Percentiles rank a stretch among this genome's conserved stretches.
Evolutionary conservation across 2,113 vertebrate species (phyloP).

Genomic region (Cyprinodon tularosa): DNA sequence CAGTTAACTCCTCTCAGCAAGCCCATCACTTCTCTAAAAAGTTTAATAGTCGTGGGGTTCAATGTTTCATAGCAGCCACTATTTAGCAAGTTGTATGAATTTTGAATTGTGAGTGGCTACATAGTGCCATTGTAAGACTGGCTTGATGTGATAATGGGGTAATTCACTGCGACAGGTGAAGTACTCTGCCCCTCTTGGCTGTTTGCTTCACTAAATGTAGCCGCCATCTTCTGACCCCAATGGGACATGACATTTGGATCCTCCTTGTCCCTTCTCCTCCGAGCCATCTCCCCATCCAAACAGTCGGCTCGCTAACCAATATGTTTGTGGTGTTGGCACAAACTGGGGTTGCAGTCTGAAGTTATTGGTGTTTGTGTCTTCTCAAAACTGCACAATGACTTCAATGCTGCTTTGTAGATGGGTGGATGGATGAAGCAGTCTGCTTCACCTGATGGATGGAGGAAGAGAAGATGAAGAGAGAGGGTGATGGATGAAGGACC

Average conservation of each 20-base stretch:
- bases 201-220: slow-evolving; percentile 75
- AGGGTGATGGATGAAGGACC: slow-evolving; percentile 36
- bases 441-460: slow-evolving; percentile 37
- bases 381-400: background rate
- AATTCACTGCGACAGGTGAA: slow-evolving; percentile 73
- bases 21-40: slow-evolving; percentile 5
- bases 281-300: slow-evolving; percentile 21
- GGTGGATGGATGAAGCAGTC: slow-evolving; percentile 25
- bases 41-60: slow-evolving; percentile 20
- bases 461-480: slow-evolving; percentile 42
- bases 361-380: slow-evolving; percentile 14
- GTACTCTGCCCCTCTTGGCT: slow-evolving; percentile 66
- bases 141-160: slow-evolving; percentile 60
- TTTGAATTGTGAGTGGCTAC: slow-evolving; percentile 60
- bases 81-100: slow-evolving; percentile 54
- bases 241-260: slow-evolving; percentile 73
- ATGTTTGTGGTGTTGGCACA: slow-evolving; percentile 7
- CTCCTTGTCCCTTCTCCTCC: slow-evolving; percentile 42
- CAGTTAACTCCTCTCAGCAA: slow-evolving; percentile 2
- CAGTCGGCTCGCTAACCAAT: slow-evolving; percentile 1
- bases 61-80: slow-evolving; percentile 49
- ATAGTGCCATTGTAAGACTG: slow-evolving; percentile 48
- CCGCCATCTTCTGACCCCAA: slow-evolving; percentile 69
- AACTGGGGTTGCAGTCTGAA: background rate
- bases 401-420: slow-evolving; percentile 2